phyloP scores from a whole-genome alignment of 2,797 vertebrate genomes.

The Numenius phaeopus region DNA sequence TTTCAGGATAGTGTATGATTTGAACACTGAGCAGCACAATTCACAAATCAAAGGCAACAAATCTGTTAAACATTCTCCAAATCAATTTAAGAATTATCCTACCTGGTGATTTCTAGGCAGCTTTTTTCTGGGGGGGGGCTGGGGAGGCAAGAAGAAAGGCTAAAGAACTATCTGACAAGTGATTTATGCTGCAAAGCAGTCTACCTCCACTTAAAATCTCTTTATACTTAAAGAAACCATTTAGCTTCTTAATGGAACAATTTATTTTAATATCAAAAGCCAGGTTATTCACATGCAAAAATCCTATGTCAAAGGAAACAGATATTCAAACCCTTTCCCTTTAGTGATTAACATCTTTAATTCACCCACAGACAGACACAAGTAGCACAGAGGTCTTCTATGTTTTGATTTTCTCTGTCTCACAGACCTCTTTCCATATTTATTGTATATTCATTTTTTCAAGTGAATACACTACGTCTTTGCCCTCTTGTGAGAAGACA shows the following conservation, averaged over 20 bases:
- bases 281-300: constrained; percentile 36
- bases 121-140: not conserved
- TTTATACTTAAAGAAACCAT: not conserved
- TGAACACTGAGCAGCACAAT: not conserved
- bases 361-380: not conserved
- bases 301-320: not conserved
- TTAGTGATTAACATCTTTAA: constrained; percentile 12
- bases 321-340: not conserved
- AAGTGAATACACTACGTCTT: not conserved
- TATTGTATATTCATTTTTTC: constrained; percentile 1
- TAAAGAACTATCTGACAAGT: not conserved
- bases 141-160: not conserved
- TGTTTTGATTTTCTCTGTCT: not conserved
- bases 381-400: not conserved
- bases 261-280: not conserved
- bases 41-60: not conserved
- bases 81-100: not conserved
- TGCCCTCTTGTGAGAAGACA: not conserved
- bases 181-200: not conserved
- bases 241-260: not conserved
- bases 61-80: not conserved
- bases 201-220: not conserved
- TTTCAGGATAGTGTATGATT: not conserved
- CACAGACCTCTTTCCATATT: not conserved
- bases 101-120: not conserved